Evolutionary conservation across 1,140 invertebrate genomes (phyloP).

Genomic region (Melitaea cinxia): DNA sequence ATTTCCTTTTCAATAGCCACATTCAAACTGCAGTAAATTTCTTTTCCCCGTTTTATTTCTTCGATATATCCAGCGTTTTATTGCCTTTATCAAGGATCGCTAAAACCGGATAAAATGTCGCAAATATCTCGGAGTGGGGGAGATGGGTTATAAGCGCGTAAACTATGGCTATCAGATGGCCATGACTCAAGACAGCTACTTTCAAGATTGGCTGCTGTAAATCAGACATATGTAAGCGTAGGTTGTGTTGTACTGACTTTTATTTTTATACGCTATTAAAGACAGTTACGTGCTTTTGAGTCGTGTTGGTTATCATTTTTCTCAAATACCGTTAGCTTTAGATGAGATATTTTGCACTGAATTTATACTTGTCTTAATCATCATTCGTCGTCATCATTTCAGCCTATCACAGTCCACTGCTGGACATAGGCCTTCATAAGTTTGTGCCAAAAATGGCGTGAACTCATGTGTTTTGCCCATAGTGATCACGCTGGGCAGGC

Average conservation of each 20-base stretch:
- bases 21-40: conserved; percentile 13
- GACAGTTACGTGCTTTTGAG: too few relatives aligned
- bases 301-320: too few relatives aligned
- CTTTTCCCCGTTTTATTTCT: conserved; percentile 6
- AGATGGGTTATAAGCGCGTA: conserved; percentile 35
- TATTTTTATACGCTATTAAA: too few relatives aligned
- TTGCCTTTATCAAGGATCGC: conserved; percentile 35
- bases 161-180: conserved; percentile 36
- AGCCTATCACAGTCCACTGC: too few relatives aligned
- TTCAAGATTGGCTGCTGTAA: conserved; percentile 15
- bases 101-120: conserved; percentile 34
- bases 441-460: too few relatives aligned
- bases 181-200: conserved; percentile 24
- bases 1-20: background rate
- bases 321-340: too few relatives aligned
- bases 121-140: conserved; percentile 36
- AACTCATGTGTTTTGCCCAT: too few relatives aligned
- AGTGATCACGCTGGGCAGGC: too few relatives aligned
- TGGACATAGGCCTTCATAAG: too few relatives aligned
- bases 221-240: conserved; percentile 11
- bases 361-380: too few relatives aligned
- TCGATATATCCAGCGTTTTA: conserved; percentile 24
- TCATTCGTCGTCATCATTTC: too few relatives aligned
- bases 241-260: background rate
- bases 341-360: too few relatives aligned